A percentile compares a stretch with the other conserved stretches of the same genome.
Conservation (phyloP, 2,797 vertebrate species). For the Gephyroberyx darwinii region DNA sequence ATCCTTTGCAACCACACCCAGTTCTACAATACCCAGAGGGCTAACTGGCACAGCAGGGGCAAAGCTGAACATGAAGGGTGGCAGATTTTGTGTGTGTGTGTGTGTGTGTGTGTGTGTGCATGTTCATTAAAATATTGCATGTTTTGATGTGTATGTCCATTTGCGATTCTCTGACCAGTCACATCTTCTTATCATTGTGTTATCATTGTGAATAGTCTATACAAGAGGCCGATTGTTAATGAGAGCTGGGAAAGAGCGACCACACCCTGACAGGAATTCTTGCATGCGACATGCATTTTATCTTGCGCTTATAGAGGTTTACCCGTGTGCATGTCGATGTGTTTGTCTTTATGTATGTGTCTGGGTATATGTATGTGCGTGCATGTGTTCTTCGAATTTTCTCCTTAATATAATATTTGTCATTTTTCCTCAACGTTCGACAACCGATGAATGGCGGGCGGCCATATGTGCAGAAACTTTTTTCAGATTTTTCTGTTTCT, state of each 20-base stretch:
- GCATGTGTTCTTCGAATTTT: too few species aligned
- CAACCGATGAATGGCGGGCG: too few species aligned
- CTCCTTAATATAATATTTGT: too few species aligned
- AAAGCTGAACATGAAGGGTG: conserved; percentile 37
- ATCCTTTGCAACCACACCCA: conserved; percentile 56
- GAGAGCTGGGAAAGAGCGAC: conserved; percentile 22
- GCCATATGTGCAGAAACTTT: too few species aligned
- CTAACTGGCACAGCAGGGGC: conserved; percentile 45
- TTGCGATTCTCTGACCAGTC: background rate
- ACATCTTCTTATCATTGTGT: background rate
- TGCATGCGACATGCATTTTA: too few species aligned
- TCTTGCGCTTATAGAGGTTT: too few species aligned
- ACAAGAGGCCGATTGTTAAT: conserved; percentile 19
- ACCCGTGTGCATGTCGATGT: background rate
- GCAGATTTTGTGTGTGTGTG: background rate
- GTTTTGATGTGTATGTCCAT: background rate
- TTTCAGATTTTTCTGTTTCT: too few species aligned
- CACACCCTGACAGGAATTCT: conserved; percentile 23
- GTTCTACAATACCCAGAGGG: conserved; percentile 32
- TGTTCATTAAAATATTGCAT: background rate
- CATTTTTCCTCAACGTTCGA: background rate
- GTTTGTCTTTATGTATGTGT: background rate
- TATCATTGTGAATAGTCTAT: background rate
- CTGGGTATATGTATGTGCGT: background rate
- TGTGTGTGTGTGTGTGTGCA: background rate